Evolutionary conservation across 2,113 vertebrate genomes (phyloP).

Genomic region (Rhabdornis inornatus): DNA sequence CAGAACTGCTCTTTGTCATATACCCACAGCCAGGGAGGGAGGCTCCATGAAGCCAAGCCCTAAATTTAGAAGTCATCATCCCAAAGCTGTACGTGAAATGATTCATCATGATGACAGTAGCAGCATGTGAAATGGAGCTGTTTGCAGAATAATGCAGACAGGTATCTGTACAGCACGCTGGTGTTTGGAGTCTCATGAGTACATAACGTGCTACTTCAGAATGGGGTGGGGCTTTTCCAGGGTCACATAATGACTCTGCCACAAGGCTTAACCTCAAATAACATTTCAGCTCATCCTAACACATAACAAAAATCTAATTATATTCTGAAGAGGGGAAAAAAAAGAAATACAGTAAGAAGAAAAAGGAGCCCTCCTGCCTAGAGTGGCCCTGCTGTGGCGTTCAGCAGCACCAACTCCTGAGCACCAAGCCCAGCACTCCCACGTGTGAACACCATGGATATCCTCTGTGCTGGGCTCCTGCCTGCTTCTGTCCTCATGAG

Average conservation of each 20-base stretch:
- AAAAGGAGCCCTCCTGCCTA: neutral
- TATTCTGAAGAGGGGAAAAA: neutral
- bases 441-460: fast-evolving
- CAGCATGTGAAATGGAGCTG: neutral
- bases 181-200: neutral
- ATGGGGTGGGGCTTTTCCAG: neutral
- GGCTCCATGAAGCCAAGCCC: neutral
- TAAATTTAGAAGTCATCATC: neutral
- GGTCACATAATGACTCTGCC: neutral
- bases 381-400: fast-evolving
- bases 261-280: neutral
- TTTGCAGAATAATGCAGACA: neutral
- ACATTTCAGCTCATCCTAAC: neutral
- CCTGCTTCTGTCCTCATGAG: neutral
- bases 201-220: fast-evolving
- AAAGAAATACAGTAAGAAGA: neutral
- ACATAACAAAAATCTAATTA: neutral
- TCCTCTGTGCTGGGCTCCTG: fast-evolving
- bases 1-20: neutral
- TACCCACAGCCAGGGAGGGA: neutral
- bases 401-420: neutral
- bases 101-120: neutral
- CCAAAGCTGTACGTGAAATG: neutral
- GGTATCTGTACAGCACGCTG: neutral
- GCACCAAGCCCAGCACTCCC: fast-evolving